A percentile compares a stretch with the other conserved stretches of the same genome.
These are phyloP conservation scores for Brienomyrus longianalis DNA, from an alignment of 2,113 vertebrate species.

Conservation along the genomic window DNA sequence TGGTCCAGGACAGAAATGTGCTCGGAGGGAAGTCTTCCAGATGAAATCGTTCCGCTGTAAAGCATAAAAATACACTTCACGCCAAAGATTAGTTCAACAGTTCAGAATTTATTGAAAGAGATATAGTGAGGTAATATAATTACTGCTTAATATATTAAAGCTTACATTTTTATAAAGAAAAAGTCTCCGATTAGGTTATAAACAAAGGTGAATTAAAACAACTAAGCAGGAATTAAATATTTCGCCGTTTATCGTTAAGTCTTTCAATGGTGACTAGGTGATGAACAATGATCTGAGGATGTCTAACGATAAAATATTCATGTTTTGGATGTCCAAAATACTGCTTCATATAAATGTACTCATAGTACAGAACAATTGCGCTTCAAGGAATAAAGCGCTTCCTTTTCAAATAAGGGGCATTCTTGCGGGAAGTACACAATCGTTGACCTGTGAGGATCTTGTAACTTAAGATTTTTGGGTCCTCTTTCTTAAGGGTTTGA, in stretches of 20 bases:
- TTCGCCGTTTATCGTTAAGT: background rate
- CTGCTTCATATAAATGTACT: background rate
- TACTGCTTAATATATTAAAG: background rate
- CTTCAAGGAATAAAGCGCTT: background rate
- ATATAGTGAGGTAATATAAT: background rate
- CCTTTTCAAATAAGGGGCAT: background rate
- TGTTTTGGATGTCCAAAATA: background rate
- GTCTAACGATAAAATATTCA: background rate
- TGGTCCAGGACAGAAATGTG: background rate
- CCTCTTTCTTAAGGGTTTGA: background rate
- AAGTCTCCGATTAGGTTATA: background rate
- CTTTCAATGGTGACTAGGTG: background rate
- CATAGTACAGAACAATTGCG: background rate
- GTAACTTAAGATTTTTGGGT: background rate
- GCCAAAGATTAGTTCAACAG: background rate
- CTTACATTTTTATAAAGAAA: background rate
- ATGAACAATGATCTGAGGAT: background rate
- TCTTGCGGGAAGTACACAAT: background rate
- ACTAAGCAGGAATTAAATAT: background rate
- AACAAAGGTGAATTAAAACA: background rate
- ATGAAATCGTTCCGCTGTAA: background rate
- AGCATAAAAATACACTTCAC: background rate
- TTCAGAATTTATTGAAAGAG: background rate
- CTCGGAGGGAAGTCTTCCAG: slow-evolving; percentile 1
- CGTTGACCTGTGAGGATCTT: background rate